phyloP scores from a whole-genome alignment of 2,797 vertebrate species.

The Lophura swinhoii region DNA sequence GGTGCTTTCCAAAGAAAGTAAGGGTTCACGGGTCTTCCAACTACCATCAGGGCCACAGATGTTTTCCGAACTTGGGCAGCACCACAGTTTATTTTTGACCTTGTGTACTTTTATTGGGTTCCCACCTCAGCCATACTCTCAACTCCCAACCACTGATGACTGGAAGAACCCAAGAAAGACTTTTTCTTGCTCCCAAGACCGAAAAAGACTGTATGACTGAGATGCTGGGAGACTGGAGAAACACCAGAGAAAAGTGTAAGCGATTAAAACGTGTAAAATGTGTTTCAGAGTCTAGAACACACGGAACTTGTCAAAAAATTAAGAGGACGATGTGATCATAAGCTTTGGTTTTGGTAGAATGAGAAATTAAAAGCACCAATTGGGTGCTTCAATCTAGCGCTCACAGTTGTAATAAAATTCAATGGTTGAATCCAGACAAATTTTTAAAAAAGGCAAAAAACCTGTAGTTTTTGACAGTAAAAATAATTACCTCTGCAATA shows the following conservation, averaged over 20 bases:
- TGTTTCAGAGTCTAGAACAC: neutral
- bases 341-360: neutral
- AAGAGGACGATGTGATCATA: neutral
- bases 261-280: neutral
- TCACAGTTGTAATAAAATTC: neutral
- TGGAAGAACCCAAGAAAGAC: neutral
- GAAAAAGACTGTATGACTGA: neutral
- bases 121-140: neutral
- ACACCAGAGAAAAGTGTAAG: neutral
- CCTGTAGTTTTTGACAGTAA: neutral
- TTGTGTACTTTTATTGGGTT: neutral
- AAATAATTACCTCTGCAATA: neutral
- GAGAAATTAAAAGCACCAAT: neutral
- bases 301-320: neutral
- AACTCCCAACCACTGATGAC: neutral
- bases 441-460: neutral
- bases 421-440: neutral
- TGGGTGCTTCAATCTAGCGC: neutral
- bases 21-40: neutral
- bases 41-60: neutral
- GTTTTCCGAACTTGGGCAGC: neutral
- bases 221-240: neutral
- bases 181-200: neutral
- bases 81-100: neutral
- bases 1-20: neutral